Conservation (phyloP, 2,113 vertebrate genomes). For the Sander vitreus region DNA sequence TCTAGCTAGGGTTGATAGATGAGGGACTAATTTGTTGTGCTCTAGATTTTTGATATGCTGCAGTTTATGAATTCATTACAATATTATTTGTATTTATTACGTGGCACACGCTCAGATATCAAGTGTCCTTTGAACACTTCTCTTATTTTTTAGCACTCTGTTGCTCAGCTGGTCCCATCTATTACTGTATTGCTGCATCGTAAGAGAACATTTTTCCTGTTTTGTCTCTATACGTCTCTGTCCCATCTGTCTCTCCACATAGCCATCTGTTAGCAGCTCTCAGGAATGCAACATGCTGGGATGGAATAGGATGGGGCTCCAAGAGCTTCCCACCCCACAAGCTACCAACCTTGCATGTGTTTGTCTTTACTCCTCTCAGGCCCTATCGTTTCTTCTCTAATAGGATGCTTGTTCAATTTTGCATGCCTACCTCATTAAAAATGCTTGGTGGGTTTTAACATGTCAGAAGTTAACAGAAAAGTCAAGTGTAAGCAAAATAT, state of each 20-base stretch:
- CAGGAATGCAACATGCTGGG: slow-evolving; percentile 75
- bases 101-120: neutral
- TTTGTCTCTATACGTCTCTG: slow-evolving; percentile 55
- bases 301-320: slow-evolving; percentile 55
- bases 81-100: neutral
- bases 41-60: neutral
- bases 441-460: neutral
- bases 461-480: neutral
- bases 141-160: neutral
- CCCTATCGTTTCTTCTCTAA: neutral
- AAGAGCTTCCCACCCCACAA: slow-evolving; percentile 59
- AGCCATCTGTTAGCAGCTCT: slow-evolving; percentile 75
- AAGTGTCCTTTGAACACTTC: slow-evolving; percentile 4
- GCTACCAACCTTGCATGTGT: slow-evolving; percentile 37
- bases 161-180: neutral
- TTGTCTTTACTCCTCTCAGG: slow-evolving; percentile 10
- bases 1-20: neutral
- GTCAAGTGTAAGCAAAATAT: neutral
- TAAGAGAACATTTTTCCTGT: slow-evolving; percentile 35
- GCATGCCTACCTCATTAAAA: neutral
- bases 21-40: neutral
- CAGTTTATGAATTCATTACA: neutral
- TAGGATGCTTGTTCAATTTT: slow-evolving; percentile 1
- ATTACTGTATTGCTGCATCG: slow-evolving; percentile 1
- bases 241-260: slow-evolving; percentile 72